Percentiles rank a stretch among this genome's conserved stretches.
Evolutionary conservation across 2,797 vertebrate species (phyloP).

Genomic region (Ptychadena robeensis): DNA sequence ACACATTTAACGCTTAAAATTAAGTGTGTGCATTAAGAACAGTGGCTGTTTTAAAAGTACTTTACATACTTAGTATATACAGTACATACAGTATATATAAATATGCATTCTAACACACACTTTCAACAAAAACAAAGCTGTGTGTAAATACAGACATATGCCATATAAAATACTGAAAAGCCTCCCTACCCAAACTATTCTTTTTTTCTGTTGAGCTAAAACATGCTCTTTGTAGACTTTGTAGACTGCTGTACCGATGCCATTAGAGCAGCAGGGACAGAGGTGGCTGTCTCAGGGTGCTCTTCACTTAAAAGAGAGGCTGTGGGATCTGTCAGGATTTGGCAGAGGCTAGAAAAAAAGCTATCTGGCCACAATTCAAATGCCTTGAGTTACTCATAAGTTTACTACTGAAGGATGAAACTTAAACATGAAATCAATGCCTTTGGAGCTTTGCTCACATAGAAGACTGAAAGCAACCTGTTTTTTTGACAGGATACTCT

Average conservation of each 20-base stretch:
- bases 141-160: conserved; percentile 34
- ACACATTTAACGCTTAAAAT: too few species aligned
- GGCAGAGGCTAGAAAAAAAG: conserved; percentile 15
- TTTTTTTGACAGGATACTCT: conserved; percentile 33
- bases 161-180: conserved; percentile 20
- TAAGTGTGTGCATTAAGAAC: too few species aligned
- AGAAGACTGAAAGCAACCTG: conserved; percentile 15
- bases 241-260: conserved; percentile 25
- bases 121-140: too few species aligned
- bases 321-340: neutral
- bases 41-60: too few species aligned
- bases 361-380: neutral
- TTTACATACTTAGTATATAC: too few species aligned
- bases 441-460: conserved; percentile 24
- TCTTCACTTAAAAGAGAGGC: conserved; percentile 34
- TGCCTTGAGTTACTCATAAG: conserved; percentile 23
- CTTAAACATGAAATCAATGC: conserved; percentile 11
- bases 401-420: conserved; percentile 24
- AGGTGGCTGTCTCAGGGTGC: conserved; percentile 18
- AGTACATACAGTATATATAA: too few species aligned
- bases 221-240: conserved; percentile 53
- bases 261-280: conserved; percentile 33
- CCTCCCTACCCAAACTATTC: conserved; percentile 18
- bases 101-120: neutral
- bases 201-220: conserved; percentile 29